A percentile compares a stretch with the other conserved stretches of the same genome.
Conservation (phyloP, 2,888 invertebrate species). For the Serripes groenlandicus region DNA sequence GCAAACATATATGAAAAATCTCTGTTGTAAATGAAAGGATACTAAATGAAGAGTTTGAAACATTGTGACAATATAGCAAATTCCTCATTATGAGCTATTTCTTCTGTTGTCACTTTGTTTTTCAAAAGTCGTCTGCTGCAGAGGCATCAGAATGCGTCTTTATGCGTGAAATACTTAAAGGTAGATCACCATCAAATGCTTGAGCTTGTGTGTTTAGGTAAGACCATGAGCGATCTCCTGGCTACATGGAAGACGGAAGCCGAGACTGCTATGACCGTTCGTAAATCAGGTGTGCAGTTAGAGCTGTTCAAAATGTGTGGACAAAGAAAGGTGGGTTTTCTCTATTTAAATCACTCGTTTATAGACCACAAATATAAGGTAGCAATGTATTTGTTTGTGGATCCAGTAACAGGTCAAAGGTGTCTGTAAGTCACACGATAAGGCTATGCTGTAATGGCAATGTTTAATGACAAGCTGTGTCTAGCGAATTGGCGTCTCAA, state of each 20-base stretch:
- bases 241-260: constrained; percentile 71
- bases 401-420: no score
- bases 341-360: no score
- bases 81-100: not conserved
- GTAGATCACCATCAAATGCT: not conserved
- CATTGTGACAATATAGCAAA: not conserved
- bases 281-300: constrained; percentile 57
- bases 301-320: constrained; percentile 71
- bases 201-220: constrained; percentile 48
- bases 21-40: no score
- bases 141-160: not conserved
- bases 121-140: not conserved
- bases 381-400: no score
- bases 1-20: no score
- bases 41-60: no score
- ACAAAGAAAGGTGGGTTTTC: constrained; percentile 70
- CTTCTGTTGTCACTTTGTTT: not conserved
- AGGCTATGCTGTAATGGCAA: no score
- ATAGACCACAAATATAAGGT: no score
- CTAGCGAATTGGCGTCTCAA: no score
- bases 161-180: not conserved
- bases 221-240: constrained; percentile 63
- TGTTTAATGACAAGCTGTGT: no score
- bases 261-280: constrained; percentile 58
- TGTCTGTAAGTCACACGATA: no score